Percentiles rank a stretch among this genome's conserved stretches.
Evolutionary conservation across 2,113 vertebrate genomes (phyloP).

Genomic region (Macquaria australasica): DNA sequence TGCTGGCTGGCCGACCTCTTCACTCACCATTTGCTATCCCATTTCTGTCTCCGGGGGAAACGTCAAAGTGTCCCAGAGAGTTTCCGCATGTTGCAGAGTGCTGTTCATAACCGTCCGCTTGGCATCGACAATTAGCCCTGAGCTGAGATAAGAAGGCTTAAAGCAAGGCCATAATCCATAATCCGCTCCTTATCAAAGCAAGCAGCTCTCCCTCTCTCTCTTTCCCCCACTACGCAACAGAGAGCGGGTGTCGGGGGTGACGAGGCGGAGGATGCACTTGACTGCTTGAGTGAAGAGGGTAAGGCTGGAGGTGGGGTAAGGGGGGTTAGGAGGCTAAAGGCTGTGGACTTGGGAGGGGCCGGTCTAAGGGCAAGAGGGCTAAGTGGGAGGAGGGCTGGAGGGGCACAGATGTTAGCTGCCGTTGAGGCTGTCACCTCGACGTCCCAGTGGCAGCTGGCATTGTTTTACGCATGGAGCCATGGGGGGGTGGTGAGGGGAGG

Average conservation of each 20-base stretch:
- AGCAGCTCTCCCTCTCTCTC: constrained; percentile 70
- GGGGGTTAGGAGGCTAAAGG: constrained; percentile 31
- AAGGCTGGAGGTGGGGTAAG: constrained; percentile 21
- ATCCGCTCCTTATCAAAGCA: constrained; percentile 85
- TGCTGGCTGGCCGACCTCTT: constrained; percentile 53
- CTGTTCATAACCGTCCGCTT: constrained; percentile 71
- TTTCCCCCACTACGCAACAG: constrained; percentile 39
- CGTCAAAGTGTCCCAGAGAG: constrained; percentile 57
- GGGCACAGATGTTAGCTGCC: constrained; percentile 81
- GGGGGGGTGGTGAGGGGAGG: background rate
- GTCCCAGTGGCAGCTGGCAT: constrained; percentile 77
- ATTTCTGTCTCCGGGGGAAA: constrained; percentile 66
- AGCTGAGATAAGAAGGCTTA: constrained; percentile 83
- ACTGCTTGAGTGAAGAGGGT: constrained; percentile 67
- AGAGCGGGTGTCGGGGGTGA: constrained; percentile 49
- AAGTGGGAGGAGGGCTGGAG: constrained; percentile 49
- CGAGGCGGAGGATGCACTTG: constrained; percentile 69
- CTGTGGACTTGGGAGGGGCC: constrained; percentile 29
- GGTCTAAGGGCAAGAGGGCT: constrained; percentile 52
- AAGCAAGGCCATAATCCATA: constrained; percentile 81
- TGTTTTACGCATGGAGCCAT: constrained; percentile 66
- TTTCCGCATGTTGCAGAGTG: constrained; percentile 65
- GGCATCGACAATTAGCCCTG: constrained; percentile 81
- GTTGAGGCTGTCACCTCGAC: constrained; percentile 71
- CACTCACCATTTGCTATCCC: constrained; percentile 36